Evolutionary conservation across 1,140 invertebrate species (phyloP), one percentile per base, ranked within the genome.

Genomic region (Nephotettix cincticeps): DNA sequence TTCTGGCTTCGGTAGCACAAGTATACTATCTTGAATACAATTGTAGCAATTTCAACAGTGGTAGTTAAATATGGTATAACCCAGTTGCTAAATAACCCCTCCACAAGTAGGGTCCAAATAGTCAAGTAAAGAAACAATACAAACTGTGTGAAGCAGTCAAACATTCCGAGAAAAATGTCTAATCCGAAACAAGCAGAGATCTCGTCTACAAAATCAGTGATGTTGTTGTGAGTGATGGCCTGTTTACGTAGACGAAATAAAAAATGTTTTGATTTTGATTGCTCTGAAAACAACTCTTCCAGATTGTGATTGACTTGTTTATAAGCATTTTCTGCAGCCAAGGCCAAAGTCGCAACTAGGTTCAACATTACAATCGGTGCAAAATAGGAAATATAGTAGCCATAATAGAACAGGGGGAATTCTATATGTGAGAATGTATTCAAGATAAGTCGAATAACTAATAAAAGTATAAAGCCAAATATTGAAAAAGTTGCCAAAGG

Each of bases 111-210:
- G 13, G 32, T 67, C 64, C 64, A 67, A 25, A 67, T 27, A 1
- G 40, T 25, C 4, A 43, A 19, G 32, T 67, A 67, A 9, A 67
- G 64, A 45, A 67, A 67, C 64, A 67, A 45, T 2, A 67, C 64
- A 40, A 67, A 43, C 19, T 67, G 32, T n/a, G 30, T 21, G 17
- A 67, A 67, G 25, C 40, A 43, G 27, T 67, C 64, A 30, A 67
- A 25, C 14, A 27, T 67, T 14, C 32, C 64, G 17, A 67, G 40
- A 13, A 67, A 67, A 9, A 67, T 21, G 45, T 45, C 40, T 9
- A 67, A 43, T 6, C 64, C 64, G 21, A 45, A 67, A 45, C 40
- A 45, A 45, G 64, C 30, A 19, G 64, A 67, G 25, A 67, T 67
- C 23, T 67, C 40, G 13, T 67, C 32, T 1, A 67, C 40, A 45